These are phyloP conservation scores for Aphrocallistes beatrix DNA, from an alignment of 37 sponge, comb jelly and placozoan species.

Conservation along the genomic window DNA sequence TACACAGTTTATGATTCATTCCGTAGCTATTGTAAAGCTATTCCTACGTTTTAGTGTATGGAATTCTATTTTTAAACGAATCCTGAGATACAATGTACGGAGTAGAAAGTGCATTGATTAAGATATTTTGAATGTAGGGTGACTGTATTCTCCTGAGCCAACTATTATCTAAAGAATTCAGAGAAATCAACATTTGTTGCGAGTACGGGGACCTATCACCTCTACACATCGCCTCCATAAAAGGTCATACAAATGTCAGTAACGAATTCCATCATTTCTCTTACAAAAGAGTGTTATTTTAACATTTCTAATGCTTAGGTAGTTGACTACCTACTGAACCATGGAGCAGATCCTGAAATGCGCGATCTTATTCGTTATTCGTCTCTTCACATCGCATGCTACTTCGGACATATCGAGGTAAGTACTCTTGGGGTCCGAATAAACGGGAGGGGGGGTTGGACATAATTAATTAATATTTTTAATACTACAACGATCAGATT, in stretches of 20 bases:
- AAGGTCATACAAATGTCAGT: conserved; percentile 13
- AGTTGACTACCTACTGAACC: neutral
- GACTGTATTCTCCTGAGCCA: conserved; percentile 5
- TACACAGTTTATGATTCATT: neutral
- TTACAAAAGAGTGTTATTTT: neutral
- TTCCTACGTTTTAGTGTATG: neutral
- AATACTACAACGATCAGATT: too few species aligned
- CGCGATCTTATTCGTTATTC: neutral
- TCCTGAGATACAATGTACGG: neutral
- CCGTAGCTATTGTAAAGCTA: neutral
- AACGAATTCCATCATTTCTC: neutral
- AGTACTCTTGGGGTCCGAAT: neutral
- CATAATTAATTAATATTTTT: too few species aligned
- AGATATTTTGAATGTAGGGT: neutral
- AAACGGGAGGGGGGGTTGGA: too few species aligned
- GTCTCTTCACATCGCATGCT: neutral
- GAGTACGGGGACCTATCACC: neutral
- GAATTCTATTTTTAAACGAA: neutral
- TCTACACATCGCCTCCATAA: neutral
- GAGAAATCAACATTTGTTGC: neutral
- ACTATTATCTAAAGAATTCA: neutral
- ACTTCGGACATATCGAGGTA: conserved; percentile 2
- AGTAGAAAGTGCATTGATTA: neutral
- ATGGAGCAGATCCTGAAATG: neutral
- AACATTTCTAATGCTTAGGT: neutral